Base-by-base conservation (phyloP, 2,113 vertebrate species). In the Tyrannus savana region DNA sequence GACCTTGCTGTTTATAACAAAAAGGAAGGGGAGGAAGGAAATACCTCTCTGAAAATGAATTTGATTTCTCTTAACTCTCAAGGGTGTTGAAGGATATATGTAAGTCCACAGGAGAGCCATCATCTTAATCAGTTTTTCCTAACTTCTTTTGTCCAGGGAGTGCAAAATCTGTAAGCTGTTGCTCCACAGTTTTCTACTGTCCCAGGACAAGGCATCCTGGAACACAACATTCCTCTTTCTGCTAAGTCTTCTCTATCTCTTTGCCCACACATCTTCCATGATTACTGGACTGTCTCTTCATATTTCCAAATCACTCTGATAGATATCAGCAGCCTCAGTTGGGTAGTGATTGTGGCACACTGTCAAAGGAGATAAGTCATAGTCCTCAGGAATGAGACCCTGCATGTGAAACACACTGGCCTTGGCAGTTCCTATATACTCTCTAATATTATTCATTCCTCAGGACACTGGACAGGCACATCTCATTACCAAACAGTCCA, bases 391-490 rank as follows among this genome's bases (percentile, higher is more conserved):
- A 85, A n/a, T 41, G 33, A 64, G 52, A 9, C 33, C 44, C 35
- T 64, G 24, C 56, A n/a, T 52, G 66, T 73, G 62, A 80, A 85
- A 59, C 22, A n/a, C 37, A 17, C 41, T 80, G 31, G 30, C 18
- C 37, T 56, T 82, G 74, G 42, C 79, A 76, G 31, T 46, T 76
- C 62, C 55, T 79, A 0, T 33, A 6, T 41, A 44, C 85, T 64
- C n/a, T 76, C 17, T 66, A 17, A 9, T 15, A 50, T 21, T 25
- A 13, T 56, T 75, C 0, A 0, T 73, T 83, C 28, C 62, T 71
- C 4, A 2, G 14, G 19, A 62, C 0, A 1, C 21, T 31, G 39
- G 15, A n/a, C 0, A 1, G 15, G n/a, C 41, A 41, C 19, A 56
- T 6, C 19, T 76, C 30, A 5, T 42, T 33, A 69, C 25, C 5